Conservation (phyloP, 2,888 invertebrate genomes). For the Melinopterus prodromus region DNA sequence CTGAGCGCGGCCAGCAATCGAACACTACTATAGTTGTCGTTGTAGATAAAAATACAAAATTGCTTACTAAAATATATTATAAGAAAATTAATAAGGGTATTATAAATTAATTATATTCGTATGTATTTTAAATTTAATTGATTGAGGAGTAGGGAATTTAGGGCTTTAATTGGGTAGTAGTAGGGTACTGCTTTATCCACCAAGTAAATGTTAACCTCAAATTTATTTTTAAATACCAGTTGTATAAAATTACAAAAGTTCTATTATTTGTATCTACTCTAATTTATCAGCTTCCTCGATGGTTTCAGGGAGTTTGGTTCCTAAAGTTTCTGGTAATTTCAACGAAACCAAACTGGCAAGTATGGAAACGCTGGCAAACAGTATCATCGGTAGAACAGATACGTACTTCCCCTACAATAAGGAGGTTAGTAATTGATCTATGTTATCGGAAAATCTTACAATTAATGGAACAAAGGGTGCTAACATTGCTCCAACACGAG, state of each 20-base stretch:
- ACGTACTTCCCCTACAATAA: slow-evolving; percentile 62
- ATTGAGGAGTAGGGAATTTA: neutral
- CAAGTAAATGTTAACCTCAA: neutral
- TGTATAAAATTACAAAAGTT: neutral
- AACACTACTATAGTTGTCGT: no score
- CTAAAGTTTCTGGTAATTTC: slow-evolving; percentile 71
- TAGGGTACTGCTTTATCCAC: neutral
- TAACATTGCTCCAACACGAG: slow-evolving; percentile 67
- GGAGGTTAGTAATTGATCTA: slow-evolving; percentile 27
- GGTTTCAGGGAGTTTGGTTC: slow-evolving; percentile 69
- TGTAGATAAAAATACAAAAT: no score
- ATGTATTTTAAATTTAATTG: no score
- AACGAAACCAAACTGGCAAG: slow-evolving; percentile 64
- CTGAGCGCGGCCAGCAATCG: no score
- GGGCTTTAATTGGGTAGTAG: neutral
- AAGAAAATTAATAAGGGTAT: no score
- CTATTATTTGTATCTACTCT: slow-evolving; percentile 32
- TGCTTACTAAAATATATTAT: no score
- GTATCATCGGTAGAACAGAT: slow-evolving; percentile 62
- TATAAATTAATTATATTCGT: no score
- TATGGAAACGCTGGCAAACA: slow-evolving; percentile 65
- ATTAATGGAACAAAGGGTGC: slow-evolving; percentile 70
- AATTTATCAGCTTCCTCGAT: slow-evolving; percentile 62
- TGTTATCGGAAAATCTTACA: slow-evolving; percentile 54
- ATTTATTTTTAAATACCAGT: neutral